Percentiles rank a stretch among this genome's conserved stretches.
Evolutionary conservation across 2,888 invertebrate species (phyloP).

Genomic region (Drosophila lacicola): DNA sequence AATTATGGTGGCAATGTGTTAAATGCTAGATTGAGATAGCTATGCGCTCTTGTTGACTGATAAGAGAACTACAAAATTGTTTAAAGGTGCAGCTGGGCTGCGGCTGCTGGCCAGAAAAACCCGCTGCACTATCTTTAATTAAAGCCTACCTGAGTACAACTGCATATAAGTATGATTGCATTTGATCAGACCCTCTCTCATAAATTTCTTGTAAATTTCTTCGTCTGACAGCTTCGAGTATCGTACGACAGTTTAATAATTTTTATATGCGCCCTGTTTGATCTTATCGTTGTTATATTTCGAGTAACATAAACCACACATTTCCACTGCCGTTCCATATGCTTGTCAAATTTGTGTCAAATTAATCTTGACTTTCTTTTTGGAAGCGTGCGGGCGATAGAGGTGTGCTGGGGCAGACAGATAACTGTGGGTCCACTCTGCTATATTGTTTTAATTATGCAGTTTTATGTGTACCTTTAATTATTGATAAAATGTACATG

Average conservation of each 20-base stretch:
- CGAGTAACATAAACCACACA: constrained; percentile 10
- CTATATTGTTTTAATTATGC: constrained; percentile 24
- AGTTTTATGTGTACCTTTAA: constrained; percentile 34
- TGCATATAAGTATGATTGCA: constrained; percentile 19
- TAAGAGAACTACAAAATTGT: constrained; percentile 52
- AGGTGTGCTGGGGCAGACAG: background rate
- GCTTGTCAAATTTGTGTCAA: constrained; percentile 76
- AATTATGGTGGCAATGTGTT: constrained; percentile 65
- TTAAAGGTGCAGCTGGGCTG: constrained; percentile 25
- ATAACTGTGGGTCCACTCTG: constrained; percentile 16
- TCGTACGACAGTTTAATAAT: constrained; percentile 73
- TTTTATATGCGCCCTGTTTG: constrained; percentile 50
- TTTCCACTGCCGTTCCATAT: constrained; percentile 29
- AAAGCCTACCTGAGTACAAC: constrained; percentile 26
- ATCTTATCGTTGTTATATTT: constrained; percentile 42
- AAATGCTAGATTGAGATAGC: constrained; percentile 48
- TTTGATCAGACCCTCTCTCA: constrained; percentile 20
- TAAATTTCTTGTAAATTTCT: constrained; percentile 55
- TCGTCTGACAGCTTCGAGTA: constrained; percentile 60
- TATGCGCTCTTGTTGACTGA: constrained; percentile 55
- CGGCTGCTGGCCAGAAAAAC: constrained; percentile 3
- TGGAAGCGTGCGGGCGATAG: background rate
- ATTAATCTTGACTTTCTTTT: constrained; percentile 53
- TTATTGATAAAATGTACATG: constrained; percentile 31
- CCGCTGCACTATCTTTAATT: constrained; percentile 44